Base-by-base conservation (phyloP, 2,113 vertebrate species). In the Mesoclemmys tuberculata region DNA sequence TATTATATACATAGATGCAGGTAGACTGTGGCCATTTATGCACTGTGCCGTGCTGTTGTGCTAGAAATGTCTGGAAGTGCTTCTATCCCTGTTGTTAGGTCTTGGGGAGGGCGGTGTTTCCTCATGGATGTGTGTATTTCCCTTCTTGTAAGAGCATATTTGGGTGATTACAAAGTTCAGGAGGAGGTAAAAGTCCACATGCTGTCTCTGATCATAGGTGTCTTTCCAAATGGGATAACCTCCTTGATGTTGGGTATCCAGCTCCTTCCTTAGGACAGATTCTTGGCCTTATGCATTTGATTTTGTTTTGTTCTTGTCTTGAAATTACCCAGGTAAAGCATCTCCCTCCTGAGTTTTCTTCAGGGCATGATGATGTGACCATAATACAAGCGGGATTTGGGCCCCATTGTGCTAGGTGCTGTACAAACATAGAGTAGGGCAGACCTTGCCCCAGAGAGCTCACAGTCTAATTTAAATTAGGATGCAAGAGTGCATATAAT, bases 81-180 rank as follows among this genome's bases (percentile, higher is more conserved):
- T 38, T 38, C n/a, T 71, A 71, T 38, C 38, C 64, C 64, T 80
- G 74, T 90, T 89, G 75, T 81, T 56, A 86, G 82, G 75, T 7
- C n/a, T 71, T 22, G 38, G n/a, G 4, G 8, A 21, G 9, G 8
- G 10, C 4, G 56, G 56, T 52, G 26, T 68, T 68, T 68, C 64
- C n/a, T 71, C 35, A 22, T 71, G 64, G 35, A 71, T 71, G n/a
- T 71, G 29, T 89, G 41, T 80, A 89, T n/a, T n/a, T 35, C 38
- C 88, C 13, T 93, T 90, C 94, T 81, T 82, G 74, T 68, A 91
- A 44, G 71, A 12, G 18, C 78, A 80, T 92, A 90, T 89, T 95
- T 91, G 90, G 74, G 78, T 94, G 84, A 82, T 88, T 94, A 35
- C 51, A 71, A 71, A 19, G n/a, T n/a, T 16, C 64, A 35, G 54